These are phyloP conservation scores for Parauchenoglanis ngamensis DNA, from an alignment of 2,797 vertebrate genomes.

Conservation along the genomic window DNA sequence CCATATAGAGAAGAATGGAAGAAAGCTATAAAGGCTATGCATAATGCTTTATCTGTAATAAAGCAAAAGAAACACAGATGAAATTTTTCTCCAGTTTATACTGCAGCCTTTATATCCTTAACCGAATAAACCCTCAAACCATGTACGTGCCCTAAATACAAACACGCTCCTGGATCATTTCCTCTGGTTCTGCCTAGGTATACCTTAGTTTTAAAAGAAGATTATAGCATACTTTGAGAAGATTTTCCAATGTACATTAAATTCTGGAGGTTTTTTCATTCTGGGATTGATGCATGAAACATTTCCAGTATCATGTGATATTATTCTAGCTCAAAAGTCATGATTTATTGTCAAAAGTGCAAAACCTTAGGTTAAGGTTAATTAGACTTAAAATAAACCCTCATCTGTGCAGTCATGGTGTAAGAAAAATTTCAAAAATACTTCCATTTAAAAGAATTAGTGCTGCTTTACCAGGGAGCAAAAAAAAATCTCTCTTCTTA, in stretches of 20 bases:
- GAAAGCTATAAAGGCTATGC: slow-evolving; percentile 5
- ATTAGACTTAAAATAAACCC: not conserved
- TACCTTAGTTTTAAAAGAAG: not conserved
- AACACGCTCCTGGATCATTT: not conserved
- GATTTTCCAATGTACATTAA: not conserved
- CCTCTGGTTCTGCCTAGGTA: not conserved
- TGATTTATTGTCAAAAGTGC: not conserved
- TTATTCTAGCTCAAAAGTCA: not conserved
- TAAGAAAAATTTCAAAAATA: not conserved
- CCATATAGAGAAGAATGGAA: not conserved
- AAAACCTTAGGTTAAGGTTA: not conserved
- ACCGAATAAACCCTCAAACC: slow-evolving; percentile 9
- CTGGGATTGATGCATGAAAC: not conserved
- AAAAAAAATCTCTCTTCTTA: not conserved
- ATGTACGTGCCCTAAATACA: slow-evolving; percentile 13
- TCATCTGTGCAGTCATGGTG: not conserved
- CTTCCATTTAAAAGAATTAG: not conserved
- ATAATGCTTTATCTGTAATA: slow-evolving; percentile 16
- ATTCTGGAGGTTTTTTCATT: not conserved
- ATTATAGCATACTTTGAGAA: too few species aligned
- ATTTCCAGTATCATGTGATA: not conserved
- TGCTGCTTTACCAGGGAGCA: slow-evolving; percentile 9
- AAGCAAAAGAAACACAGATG: not conserved
- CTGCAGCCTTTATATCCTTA: slow-evolving; percentile 13
- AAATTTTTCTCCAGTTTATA: not conserved